Conservation (phyloP, 2,888 invertebrate species). For the Orthonychiurus folsomi region DNA sequence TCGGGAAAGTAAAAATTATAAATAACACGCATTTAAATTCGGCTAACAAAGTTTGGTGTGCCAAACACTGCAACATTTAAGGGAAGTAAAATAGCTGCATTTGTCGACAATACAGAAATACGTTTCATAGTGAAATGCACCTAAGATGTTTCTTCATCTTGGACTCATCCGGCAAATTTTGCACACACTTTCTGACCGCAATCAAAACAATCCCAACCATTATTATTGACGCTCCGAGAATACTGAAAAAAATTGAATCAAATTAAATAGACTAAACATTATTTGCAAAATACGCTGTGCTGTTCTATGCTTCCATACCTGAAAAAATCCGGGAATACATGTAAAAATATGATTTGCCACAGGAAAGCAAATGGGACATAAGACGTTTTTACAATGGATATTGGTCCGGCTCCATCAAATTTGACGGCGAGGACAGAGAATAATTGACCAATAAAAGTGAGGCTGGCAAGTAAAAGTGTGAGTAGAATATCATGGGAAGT, state of each 20-base stretch:
- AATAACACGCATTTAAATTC: too few species aligned
- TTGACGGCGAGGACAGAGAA: conserved; percentile 29
- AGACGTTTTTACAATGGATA: conserved; percentile 26
- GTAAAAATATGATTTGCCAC: conserved; percentile 32
- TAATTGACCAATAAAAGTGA: conserved; percentile 28
- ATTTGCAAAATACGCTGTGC: neutral
- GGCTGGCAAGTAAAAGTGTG: conserved; percentile 18
- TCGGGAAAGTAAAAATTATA: too few species aligned
- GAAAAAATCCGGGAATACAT: conserved; percentile 25
- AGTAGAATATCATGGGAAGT: conserved; percentile 21
- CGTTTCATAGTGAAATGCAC: conserved; percentile 2
- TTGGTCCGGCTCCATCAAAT: conserved; percentile 30
- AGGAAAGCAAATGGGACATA: conserved; percentile 30
- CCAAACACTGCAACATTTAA: too few species aligned
- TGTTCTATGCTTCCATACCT: conserved; percentile 15
- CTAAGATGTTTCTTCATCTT: neutral
- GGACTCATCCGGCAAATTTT: conserved; percentile 10
- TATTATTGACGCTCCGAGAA: conserved; percentile 15
- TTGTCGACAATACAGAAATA: too few species aligned
- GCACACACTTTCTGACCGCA: conserved; percentile 10
- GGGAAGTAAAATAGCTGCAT: too few species aligned
- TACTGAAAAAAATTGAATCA: neutral
- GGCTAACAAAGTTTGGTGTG: too few species aligned
- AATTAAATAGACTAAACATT: too few species aligned
- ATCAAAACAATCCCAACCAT: conserved; percentile 10